Conservation (phyloP, 2,797 vertebrate genomes). For the Picus viridis region DNA sequence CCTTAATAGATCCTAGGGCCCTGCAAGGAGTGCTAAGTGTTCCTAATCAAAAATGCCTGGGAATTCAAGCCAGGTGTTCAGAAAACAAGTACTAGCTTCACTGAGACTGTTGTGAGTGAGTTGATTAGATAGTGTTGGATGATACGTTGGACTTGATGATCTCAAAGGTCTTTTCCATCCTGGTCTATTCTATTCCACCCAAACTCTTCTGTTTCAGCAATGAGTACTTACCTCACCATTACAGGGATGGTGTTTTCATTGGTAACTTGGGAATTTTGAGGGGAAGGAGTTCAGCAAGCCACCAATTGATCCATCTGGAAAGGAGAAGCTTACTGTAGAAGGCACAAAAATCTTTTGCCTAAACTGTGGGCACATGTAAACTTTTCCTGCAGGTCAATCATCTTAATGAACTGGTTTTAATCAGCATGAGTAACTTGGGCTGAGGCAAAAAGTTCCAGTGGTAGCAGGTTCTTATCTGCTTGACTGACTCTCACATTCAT, state of each 20-base stretch:
- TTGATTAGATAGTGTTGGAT: too few species aligned
- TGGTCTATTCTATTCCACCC: too few species aligned
- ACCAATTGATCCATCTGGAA: background rate
- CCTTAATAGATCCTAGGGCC: too few species aligned
- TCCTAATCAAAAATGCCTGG: too few species aligned
- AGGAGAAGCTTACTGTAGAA: background rate
- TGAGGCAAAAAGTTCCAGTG: background rate
- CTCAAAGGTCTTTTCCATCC: too few species aligned
- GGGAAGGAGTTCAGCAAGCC: background rate
- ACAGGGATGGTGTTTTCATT: background rate
- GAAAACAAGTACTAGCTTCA: too few species aligned
- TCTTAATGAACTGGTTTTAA: background rate
- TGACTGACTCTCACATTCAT: background rate
- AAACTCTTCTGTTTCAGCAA: background rate
- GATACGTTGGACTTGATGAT: too few species aligned
- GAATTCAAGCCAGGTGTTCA: too few species aligned
- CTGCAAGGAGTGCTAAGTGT: too few species aligned
- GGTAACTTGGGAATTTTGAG: rapidly evolving
- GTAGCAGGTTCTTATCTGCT: background rate
- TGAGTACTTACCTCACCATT: rapidly evolving
- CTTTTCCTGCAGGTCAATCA: background rate
- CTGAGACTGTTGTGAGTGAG: too few species aligned
- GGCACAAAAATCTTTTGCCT: background rate
- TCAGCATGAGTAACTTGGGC: background rate
- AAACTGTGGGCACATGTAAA: background rate